These are phyloP conservation scores for Equus przewalskii DNA, from an alignment of 2,113 vertebrate genomes.

Conservation along the genomic window DNA sequence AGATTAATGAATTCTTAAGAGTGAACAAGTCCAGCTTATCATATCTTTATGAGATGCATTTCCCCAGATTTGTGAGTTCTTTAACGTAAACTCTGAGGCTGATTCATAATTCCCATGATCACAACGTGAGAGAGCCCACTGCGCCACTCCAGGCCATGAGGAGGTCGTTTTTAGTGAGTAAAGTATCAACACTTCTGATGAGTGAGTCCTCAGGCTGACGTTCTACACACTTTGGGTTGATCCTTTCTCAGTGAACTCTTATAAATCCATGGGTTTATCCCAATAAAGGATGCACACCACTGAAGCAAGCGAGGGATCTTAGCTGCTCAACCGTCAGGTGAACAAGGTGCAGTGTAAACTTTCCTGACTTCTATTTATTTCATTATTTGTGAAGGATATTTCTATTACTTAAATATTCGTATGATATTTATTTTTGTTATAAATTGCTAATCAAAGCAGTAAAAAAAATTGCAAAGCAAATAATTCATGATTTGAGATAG, in stretches of 20 bases:
- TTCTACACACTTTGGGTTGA: neutral
- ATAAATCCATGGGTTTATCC: neutral
- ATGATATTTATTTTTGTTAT: neutral
- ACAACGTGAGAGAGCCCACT: neutral
- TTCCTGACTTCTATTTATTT: neutral
- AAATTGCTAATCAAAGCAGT: neutral
- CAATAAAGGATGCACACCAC: neutral
- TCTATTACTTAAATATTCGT: neutral
- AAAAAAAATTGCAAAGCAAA: conserved; percentile 53
- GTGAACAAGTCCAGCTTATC: neutral
- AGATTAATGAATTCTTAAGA: conserved; percentile 47
- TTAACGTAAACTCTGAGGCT: neutral
- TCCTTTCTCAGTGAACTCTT: conserved; percentile 17
- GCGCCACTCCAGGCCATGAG: neutral
- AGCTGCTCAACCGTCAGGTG: neutral
- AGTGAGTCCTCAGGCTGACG: neutral
- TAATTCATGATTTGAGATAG: neutral
- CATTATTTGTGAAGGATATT: neutral
- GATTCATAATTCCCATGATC: neutral
- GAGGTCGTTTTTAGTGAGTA: neutral
- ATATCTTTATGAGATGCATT: neutral
- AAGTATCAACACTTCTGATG: neutral
- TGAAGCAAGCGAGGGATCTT: neutral
- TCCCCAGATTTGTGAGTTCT: neutral
- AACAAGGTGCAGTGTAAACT: neutral